These are phyloP conservation scores for Anguilla rostrata DNA, from an alignment of 2,113 vertebrate species.

Conservation along the genomic window DNA sequence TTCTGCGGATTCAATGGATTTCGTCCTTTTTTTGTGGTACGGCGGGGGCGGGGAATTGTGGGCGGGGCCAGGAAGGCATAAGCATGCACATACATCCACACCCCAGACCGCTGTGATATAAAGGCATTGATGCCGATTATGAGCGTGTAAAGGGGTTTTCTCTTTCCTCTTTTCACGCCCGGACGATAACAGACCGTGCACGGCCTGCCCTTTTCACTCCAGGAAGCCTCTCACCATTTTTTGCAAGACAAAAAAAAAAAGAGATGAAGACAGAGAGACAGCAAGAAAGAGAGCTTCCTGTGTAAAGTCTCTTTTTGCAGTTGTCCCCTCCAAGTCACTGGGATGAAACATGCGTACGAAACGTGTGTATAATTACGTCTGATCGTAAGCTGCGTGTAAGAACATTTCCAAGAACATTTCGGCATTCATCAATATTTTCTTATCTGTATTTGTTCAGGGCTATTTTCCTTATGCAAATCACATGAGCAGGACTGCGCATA, in stretches of 20 bases:
- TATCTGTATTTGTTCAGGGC: too few relatives aligned
- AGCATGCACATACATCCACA: conserved; percentile 31
- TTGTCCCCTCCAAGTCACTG: neutral
- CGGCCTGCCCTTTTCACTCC: conserved; percentile 56
- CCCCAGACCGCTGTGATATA: conserved; percentile 13
- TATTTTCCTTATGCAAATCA: too few relatives aligned
- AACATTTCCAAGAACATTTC: too few relatives aligned
- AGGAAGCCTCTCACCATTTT: conserved; percentile 28
- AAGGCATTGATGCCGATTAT: conserved; percentile 33
- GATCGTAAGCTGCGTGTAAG: too few relatives aligned
- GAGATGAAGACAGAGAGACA: conserved; percentile 5
- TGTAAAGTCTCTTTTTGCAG: conserved; percentile 35
- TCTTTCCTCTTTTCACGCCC: conserved; percentile 54
- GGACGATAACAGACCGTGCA: conserved; percentile 60
- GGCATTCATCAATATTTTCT: too few relatives aligned
- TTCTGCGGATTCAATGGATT: conserved; percentile 24
- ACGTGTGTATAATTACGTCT: too few relatives aligned
- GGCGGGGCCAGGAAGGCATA: conserved; percentile 3
- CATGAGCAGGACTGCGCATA: too few relatives aligned
- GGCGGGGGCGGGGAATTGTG: neutral
- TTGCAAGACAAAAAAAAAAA: conserved; percentile 19
- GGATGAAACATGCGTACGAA: too few relatives aligned
- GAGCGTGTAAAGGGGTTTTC: conserved; percentile 26
- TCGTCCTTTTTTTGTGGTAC: conserved; percentile 14
- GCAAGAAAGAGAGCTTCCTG: conserved; percentile 31